A percentile compares a stretch with the other conserved stretches of the same genome.
Evolutionary conservation across 2,797 vertebrate species (phyloP).

Genomic region (Xenopus petersii): DNA sequence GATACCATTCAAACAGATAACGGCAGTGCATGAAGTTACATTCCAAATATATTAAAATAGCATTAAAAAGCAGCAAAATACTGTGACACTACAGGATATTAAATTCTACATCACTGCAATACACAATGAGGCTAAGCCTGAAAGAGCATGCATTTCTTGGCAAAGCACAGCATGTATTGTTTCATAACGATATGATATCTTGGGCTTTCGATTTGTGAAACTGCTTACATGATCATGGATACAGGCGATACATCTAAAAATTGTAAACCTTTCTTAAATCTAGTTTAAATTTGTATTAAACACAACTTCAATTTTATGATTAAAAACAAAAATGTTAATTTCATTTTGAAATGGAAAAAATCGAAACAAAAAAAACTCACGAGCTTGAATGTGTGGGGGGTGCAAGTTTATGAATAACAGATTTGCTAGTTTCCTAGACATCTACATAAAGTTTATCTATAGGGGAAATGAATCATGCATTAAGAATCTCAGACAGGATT

Average conservation of each 20-base stretch:
- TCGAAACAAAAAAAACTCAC: background rate
- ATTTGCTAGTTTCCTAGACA: too few relatives aligned
- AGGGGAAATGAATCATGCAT: too few relatives aligned
- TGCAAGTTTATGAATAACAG: too few relatives aligned
- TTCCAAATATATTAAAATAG: slow-evolving; percentile 29
- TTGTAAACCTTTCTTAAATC: too few relatives aligned
- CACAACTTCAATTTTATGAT: too few relatives aligned
- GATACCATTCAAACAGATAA: background rate
- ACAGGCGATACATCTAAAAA: slow-evolving; percentile 33
- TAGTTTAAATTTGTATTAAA: too few relatives aligned
- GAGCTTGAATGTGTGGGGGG: too few relatives aligned
- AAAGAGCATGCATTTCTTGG: background rate
- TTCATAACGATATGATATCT: slow-evolving; percentile 20
- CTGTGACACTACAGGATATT: slow-evolving; percentile 36
- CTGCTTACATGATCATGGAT: background rate
- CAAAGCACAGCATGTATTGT: slow-evolving; percentile 16
- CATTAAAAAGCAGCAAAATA: slow-evolving; percentile 41
- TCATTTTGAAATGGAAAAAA: too few relatives aligned
- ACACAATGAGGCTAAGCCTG: slow-evolving; percentile 29
- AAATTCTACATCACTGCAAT: slow-evolving; percentile 19
- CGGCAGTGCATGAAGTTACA: slow-evolving; percentile 21
- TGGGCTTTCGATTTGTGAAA: slow-evolving; percentile 30
- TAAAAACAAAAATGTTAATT: too few relatives aligned
- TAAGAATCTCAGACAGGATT: too few relatives aligned
- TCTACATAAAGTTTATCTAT: too few relatives aligned